Conservation (phyloP, 2,888 invertebrate species). For the Lamellibrachia satsuma region DNA sequence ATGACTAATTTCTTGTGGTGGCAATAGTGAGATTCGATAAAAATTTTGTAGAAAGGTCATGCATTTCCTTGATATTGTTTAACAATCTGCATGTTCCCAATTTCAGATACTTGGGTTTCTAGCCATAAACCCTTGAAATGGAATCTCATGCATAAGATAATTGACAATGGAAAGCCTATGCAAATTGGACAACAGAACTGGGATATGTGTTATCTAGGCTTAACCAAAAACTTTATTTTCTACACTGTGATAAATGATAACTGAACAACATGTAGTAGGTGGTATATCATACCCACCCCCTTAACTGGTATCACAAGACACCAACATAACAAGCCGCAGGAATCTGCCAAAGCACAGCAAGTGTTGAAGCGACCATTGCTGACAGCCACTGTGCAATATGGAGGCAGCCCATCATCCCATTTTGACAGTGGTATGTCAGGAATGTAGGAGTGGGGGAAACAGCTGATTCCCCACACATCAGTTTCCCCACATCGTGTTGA, state of each 20-base stretch:
- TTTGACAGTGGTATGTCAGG: constrained; percentile 3
- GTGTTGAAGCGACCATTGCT: not conserved
- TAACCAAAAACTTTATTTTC: too few relatives aligned
- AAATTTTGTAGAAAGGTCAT: too few relatives aligned
- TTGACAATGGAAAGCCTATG: too few relatives aligned
- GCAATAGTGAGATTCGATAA: too few relatives aligned
- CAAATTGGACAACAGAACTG: not conserved
- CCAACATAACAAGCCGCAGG: not conserved
- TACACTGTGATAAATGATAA: not conserved
- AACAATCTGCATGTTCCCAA: too few relatives aligned
- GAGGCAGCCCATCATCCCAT: not conserved
- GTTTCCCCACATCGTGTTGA: not conserved
- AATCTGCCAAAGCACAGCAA: not conserved
- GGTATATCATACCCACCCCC: not conserved
- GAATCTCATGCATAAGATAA: too few relatives aligned
- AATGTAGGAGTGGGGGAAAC: not conserved
- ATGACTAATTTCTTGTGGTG: too few relatives aligned
- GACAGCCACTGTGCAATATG: not conserved
- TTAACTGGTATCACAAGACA: not conserved
- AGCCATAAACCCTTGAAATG: too few relatives aligned
- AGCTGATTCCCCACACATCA: not conserved
- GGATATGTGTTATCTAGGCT: too few relatives aligned
- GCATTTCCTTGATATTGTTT: too few relatives aligned
- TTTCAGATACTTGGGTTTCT: too few relatives aligned
- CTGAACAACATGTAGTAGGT: not conserved